Conservation (phyloP, 2,888 invertebrate genomes). For the Drosophila colorata region DNA sequence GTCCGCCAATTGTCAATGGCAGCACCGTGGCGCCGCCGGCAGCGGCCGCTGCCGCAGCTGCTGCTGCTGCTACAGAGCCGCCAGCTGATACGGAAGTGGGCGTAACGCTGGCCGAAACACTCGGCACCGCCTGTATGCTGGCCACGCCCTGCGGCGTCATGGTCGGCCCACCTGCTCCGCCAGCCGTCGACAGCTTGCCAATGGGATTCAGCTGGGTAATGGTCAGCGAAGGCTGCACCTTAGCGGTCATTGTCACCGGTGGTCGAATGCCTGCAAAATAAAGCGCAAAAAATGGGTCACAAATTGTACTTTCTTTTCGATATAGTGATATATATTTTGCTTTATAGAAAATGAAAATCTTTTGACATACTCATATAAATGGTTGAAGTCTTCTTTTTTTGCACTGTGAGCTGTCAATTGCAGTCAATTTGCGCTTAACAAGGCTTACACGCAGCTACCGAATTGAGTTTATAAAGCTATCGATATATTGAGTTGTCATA, state of each 20-base stretch:
- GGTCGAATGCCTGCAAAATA: slow-evolving; percentile 78
- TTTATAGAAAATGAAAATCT: neutral
- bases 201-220: slow-evolving; percentile 84
- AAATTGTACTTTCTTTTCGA: neutral
- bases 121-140: slow-evolving; percentile 76
- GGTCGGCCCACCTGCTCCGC: slow-evolving; percentile 44
- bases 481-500: slow-evolving; percentile 9
- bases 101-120: slow-evolving; percentile 64
- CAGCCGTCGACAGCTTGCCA: slow-evolving; percentile 76
- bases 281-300: neutral
- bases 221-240: slow-evolving; percentile 84
- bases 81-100: slow-evolving; percentile 57
- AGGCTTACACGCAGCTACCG: neutral
- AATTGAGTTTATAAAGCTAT: slow-evolving; percentile 4
- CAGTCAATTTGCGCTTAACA: neutral
- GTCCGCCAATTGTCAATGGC: slow-evolving; percentile 82
- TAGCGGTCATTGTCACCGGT: slow-evolving; percentile 84
- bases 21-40: slow-evolving; percentile 83
- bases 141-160: slow-evolving; percentile 69
- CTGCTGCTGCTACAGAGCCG: slow-evolving; percentile 60
- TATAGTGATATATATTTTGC: neutral
- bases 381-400: neutral
- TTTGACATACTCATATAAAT: too few relatives aligned
- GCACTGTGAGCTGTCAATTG: neutral
- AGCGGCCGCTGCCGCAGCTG: slow-evolving; percentile 56